Conservation (phyloP, 1,140 invertebrate genomes). For the Achroia grisella region DNA sequence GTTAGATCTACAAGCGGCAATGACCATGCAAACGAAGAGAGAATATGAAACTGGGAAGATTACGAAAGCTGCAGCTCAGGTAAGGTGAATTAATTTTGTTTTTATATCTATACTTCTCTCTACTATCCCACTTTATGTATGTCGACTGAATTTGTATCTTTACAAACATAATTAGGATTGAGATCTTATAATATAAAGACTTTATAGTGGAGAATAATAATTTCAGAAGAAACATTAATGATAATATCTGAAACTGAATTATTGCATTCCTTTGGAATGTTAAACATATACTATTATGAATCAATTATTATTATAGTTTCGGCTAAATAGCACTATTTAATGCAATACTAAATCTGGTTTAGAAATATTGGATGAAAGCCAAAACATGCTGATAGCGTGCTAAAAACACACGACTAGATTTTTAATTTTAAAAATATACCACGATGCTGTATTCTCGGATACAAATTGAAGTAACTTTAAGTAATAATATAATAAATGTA, state of each 20-base stretch:
- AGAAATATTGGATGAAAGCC: not conserved
- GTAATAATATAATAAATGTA: no score
- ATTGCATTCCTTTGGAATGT: no score
- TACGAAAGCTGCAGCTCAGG: slow-evolving; percentile 70
- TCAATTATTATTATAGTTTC: no score
- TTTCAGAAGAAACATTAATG: no score
- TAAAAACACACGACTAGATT: slow-evolving; percentile 20
- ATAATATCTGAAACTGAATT: no score
- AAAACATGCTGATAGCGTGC: slow-evolving; percentile 8
- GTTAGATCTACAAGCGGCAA: slow-evolving; percentile 77
- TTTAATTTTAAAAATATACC: slow-evolving; percentile 15
- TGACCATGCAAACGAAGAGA: slow-evolving; percentile 72
- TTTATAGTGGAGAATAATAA: no score
- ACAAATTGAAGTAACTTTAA: not conserved
- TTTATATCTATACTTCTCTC: no score
- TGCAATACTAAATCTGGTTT: not conserved
- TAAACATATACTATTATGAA: no score
- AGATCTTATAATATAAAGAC: no score
- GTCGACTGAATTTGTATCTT: no score
- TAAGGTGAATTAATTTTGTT: slow-evolving; percentile 22
- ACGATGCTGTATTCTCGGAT: not conserved
- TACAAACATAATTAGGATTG: no score
- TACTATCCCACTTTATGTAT: no score
- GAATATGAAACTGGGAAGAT: slow-evolving; percentile 69
- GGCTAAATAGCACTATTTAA: not conserved